Evolutionary conservation across 37 sponge, comb jelly and placozoan species (phyloP), one percentile per base, ranked within the genome.

Genomic region (Geodia barretti): DNA sequence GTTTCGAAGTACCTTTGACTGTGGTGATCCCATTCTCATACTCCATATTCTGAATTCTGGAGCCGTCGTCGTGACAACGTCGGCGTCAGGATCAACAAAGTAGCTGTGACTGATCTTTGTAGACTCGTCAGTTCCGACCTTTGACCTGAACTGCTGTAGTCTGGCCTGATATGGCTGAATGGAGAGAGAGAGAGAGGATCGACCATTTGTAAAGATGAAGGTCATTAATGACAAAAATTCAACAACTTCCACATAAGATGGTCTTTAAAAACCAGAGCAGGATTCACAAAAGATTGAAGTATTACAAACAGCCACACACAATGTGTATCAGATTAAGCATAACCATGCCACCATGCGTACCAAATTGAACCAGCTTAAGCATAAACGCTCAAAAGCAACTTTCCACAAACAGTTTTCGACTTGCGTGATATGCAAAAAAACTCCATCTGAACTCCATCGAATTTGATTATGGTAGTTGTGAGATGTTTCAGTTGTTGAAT

Each of bases 11-110:
- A 81, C 82, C 73, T 81, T 61, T 30, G 8, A 84, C 78, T 34
- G 70, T 78, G 61, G 41, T 84, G 78, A 84, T 76, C 3, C 85
- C 85, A 60, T 84, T 84, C 40, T 84, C 69, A 41, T 84, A 84
- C 23, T 77, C 41, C 1, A 59, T 26, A 11, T 70, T 72, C 39
- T 70, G 42, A 62, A 84, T 77, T 31, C 24, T 68, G 79, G 65
- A 37, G 1, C 35, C 42, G 14, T 39, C 39, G 29, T 65, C 66
- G 76, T 60, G 66, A 67, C 26, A 34, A 66, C 68, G 8, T 42
- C 29, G 60, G 26, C 68, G 33, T 65, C 31, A 41, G 34, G 47
- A 72, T 84, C 78, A 20, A 84, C 85, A 59, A 62, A 77, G 60
- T 54, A 32, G 30, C 77, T 68, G 39, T 78, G 77, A n/a, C n/a